phyloP scores from a whole-genome alignment of 2,888 invertebrate species.

The Myopa tessellatipennis region DNA sequence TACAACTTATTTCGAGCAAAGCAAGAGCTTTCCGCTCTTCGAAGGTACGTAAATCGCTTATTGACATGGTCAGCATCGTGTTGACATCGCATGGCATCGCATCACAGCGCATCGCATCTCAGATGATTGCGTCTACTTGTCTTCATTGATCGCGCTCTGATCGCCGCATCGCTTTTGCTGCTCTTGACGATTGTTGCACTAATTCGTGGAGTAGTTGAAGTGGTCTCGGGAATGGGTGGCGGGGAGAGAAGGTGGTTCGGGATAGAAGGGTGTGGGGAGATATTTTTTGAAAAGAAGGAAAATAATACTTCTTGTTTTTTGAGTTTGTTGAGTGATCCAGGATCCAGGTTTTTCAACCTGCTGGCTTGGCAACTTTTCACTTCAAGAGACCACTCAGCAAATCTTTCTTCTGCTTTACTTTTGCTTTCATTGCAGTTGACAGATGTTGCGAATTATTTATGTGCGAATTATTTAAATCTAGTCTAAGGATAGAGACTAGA shows the following conservation, averaged over 20 bases:
- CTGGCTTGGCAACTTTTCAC: no score
- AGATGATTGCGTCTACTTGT: background rate
- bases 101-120: slow-evolving; percentile 13
- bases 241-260: no score
- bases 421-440: no score
- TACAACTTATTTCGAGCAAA: slow-evolving; percentile 25
- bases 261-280: no score
- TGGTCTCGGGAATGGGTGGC: background rate
- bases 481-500: no score
- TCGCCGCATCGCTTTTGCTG: slow-evolving; percentile 1
- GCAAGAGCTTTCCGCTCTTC: background rate
- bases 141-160: slow-evolving; percentile 9
- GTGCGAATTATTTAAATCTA: no score
- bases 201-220: slow-evolving; percentile 14
- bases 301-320: background rate
- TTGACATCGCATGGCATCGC: slow-evolving; percentile 36
- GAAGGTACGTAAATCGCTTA: slow-evolving; percentile 38
- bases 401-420: no score
- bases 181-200: slow-evolving; percentile 4
- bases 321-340: no score
- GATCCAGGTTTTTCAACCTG: no score
- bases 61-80: slow-evolving; percentile 44
- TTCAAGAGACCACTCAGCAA: no score
- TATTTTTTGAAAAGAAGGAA: background rate
- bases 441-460: no score